Evolutionary conservation across 2,888 invertebrate genomes (phyloP), one percentile per base, ranked within the genome.

Genomic region (Physocephala rufipes): DNA sequence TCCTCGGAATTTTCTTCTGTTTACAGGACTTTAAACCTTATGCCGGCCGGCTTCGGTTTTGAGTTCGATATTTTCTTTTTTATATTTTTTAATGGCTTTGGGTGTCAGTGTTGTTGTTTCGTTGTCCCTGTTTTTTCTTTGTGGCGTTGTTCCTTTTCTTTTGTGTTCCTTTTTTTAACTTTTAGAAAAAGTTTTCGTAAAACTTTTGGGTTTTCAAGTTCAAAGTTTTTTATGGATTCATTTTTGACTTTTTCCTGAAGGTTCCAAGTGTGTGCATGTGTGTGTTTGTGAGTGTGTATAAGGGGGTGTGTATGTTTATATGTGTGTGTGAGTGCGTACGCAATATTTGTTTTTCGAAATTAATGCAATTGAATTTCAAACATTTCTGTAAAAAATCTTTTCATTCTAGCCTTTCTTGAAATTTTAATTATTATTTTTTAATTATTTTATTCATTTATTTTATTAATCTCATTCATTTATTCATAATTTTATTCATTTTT

Each of bases 261-360:
- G n/a, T n/a, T n/a, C n/a, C n/a, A n/a, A n/a, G n/a, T n/a, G 53
- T 21, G n/a, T 21, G 9, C 7, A 4, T 53, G 53, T 21, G 21
- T n/a, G 2, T 58, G 24, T 28, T 26, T 24, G 3, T 58, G 58
- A 4, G 36, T 36, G 5, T 36, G 36, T 58, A 28, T 28, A 28
- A 7, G 9, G 4, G 36, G 4, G 53, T 53, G 19, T 53, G 21
- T 53, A 2, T 19, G 19, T 53, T 19, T 12, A 21, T 21, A 3
- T 53, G 19, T 53, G 53, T 21, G 21, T n/a, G 2, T 58, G 9
- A 15, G 24, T 24, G 26, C 26, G 58, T 7, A 36, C 9, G 36
- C 45, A 45, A 45, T 45, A 12, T 45, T 45, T 9, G 15, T 78
- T 78, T 79, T 78, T n/a, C n/a, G n/a, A n/a, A n/a, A n/a, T n/a